Evolutionary conservation across 2,797 vertebrate species (phyloP), one percentile per base, ranked within the genome.

Genomic region (Octomys mimax): DNA sequence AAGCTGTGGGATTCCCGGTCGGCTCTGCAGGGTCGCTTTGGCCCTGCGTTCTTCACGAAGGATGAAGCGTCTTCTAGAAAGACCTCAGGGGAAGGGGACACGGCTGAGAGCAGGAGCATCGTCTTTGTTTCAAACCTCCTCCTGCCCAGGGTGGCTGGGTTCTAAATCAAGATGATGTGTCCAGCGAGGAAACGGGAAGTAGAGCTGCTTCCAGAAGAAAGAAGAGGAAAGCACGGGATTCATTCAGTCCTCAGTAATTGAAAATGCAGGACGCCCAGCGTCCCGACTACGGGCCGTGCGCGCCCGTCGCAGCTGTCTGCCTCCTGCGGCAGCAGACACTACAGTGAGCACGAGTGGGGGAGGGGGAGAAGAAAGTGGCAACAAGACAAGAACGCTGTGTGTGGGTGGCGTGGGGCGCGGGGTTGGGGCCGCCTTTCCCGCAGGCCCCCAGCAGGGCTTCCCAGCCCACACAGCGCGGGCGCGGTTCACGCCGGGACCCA

Each of bases 91-190:
- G 78, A 84, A 97, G 83, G 92, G 92, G 93, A 95, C 96, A 92
- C 82, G 92, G 91, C 88, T 92, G 81, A 94, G 92, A 89, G 96
- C 95, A 98, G 96, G 95, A 97, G 94, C 97, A 98, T 91, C 95
- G 83, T 93, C 97, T 98, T 96, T 96, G 96, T 95, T 98, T 99
- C 98, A 98, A 98, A 98, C 98, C 98, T 99, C 98, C 98, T 97
- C 97, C 98, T 98, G 92, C 98, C 98, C 95, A 95, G 96, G 96
- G 98, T 97, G 97, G 96, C 97, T 98, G 97, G 98, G 97, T 98
- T 98, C 99, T 99, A 99, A 99, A 99, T 99, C 98, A 99, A 98
- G 99, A 98, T 99, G 99, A 99, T 98, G 98, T 97, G 98, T 98
- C 98, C 98, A 98, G 98, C 90, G 98, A 98, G 99, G 98, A 98